phyloP scores from a whole-genome alignment of 2,888 invertebrate genomes.

The Leucophora obtusa region DNA sequence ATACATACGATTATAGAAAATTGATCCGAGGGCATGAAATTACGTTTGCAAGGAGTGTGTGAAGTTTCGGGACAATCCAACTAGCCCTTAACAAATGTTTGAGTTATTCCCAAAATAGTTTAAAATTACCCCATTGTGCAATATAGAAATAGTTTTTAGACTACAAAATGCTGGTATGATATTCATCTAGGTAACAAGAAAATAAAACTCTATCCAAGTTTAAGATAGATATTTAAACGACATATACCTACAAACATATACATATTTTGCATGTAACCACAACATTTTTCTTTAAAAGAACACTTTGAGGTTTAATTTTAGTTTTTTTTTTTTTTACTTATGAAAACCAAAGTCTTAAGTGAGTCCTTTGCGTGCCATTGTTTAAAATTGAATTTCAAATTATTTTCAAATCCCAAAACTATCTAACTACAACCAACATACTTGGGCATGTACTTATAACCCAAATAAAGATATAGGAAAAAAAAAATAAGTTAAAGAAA shows the following conservation, averaged over 20 bases:
- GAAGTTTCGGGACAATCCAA: too few relatives aligned
- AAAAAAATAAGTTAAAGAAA: conserved; percentile 42
- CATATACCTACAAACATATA: background rate
- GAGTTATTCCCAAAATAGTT: too few relatives aligned
- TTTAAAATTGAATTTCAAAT: conserved; percentile 72
- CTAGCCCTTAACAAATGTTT: too few relatives aligned
- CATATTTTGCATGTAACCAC: background rate
- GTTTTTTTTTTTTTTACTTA: background rate
- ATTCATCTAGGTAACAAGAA: too few relatives aligned
- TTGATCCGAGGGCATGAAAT: too few relatives aligned
- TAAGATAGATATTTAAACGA: too few relatives aligned
- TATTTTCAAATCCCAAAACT: conserved; percentile 65
- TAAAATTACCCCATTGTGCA: too few relatives aligned
- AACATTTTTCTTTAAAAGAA: conserved; percentile 9
- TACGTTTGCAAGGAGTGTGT: too few relatives aligned
- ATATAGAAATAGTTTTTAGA: too few relatives aligned
- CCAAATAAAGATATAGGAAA: conserved; percentile 13
- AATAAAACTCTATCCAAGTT: too few relatives aligned
- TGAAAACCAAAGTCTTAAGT: conserved; percentile 48
- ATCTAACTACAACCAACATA: conserved; percentile 30
- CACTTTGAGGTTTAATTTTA: conserved; percentile 31
- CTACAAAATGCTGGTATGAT: too few relatives aligned
- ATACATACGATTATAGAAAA: too few relatives aligned
- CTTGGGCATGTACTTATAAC: conserved; percentile 39
- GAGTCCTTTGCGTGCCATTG: conserved; percentile 70